Evolutionary conservation across 2,797 vertebrate species (phyloP).

Genomic region (Chanos chanos): DNA sequence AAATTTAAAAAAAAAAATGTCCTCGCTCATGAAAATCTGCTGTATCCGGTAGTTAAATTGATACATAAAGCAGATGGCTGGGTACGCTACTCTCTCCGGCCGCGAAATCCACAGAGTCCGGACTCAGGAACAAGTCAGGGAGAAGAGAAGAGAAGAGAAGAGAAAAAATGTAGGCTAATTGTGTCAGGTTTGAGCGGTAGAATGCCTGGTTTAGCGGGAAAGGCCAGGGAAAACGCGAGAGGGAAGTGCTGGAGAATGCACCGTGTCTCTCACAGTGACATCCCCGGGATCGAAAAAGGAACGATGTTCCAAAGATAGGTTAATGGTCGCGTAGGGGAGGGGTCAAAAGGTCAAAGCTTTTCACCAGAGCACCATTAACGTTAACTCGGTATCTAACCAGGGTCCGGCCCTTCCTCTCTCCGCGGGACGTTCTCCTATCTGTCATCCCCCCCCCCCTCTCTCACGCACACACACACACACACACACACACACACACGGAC

Average conservation of each 20-base stretch:
- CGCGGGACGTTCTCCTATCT: constrained; percentile 85
- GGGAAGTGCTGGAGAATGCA: too few species aligned
- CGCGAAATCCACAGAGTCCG: constrained; percentile 46
- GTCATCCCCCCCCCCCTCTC: constrained; percentile 65
- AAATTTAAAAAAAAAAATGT: too few species aligned
- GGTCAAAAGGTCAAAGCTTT: constrained; percentile 64
- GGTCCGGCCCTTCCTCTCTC: constrained; percentile 51
- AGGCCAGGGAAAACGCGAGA: too few species aligned
- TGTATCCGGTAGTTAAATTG: constrained; percentile 69
- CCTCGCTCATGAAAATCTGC: constrained; percentile 63
- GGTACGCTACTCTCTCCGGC: constrained; percentile 48
- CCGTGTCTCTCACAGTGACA: too few species aligned
- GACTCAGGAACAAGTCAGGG: constrained; percentile 12
- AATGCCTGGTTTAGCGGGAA: too few species aligned
- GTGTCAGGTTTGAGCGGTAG: too few species aligned
- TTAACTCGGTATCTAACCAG: constrained; percentile 48
- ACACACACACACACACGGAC: constrained; percentile 52
- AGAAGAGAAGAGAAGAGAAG: constrained; percentile 3
- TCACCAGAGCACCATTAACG: constrained; percentile 60
- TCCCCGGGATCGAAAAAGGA: not conserved
- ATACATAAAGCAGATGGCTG: constrained; percentile 73
- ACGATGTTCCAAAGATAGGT: constrained; percentile 14
- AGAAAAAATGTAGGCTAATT: too few species aligned
- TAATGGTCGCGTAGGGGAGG: not conserved
- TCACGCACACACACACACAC: constrained; percentile 28